These are phyloP conservation scores for Trachelus iudaicus DNA, from an alignment of 2,888 invertebrate genomes.

Conservation along the genomic window DNA sequence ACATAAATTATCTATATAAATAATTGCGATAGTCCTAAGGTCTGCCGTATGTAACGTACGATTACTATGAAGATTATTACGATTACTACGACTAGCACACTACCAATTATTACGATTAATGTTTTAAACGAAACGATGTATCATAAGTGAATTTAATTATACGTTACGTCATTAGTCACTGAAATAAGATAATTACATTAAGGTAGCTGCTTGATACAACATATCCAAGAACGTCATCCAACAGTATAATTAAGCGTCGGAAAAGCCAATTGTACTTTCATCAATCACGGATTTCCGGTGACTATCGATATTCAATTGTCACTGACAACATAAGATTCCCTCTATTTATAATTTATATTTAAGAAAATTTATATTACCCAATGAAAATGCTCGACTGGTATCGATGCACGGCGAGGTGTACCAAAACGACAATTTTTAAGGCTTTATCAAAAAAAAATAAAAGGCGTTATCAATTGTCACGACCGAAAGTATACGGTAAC, in stretches of 20 bases:
- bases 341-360: background rate
- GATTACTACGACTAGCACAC: background rate
- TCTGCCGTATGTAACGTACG: slow-evolving; percentile 1
- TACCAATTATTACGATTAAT: background rate
- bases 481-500: background rate
- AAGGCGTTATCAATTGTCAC: background rate
- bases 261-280: background rate
- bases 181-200: background rate
- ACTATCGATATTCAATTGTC: background rate
- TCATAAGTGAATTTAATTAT: background rate
- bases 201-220: background rate
- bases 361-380: background rate
- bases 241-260: background rate
- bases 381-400: background rate
- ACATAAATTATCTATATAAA: background rate
- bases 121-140: background rate
- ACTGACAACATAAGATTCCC: background rate
- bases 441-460: background rate
- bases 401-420: background rate
- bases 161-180: background rate
- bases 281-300: background rate
- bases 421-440: background rate
- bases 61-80: slow-evolving; percentile 3
- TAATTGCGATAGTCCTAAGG: background rate
- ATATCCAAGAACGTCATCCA: background rate